Base-by-base conservation (phyloP, 2,888 invertebrate species). In the Dynastes grantii region DNA sequence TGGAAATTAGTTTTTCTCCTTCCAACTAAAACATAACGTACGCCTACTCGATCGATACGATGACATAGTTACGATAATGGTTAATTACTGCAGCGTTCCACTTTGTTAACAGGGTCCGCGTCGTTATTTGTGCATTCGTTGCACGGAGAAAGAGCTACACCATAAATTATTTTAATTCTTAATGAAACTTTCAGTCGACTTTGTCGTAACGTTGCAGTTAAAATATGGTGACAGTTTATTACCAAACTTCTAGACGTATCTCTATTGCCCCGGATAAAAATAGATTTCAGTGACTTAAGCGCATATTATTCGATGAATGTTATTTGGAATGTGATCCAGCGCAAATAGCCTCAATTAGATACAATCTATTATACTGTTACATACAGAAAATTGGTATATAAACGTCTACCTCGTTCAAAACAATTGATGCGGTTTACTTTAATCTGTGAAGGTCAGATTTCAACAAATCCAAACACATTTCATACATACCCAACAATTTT, bases 41-140 rank as follows among this genome's bases (percentile, higher is more conserved):
- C 71, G 37, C 71, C 71, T 32, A 71, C 71, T 6, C 32, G 55
- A 71, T 71, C 55, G 58, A 71, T 71, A 55, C 71, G 71, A 71
- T 71, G 71, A 71, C 71, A 71, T 37, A 71, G 71, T 71, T 71
- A 71, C 58, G 71, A 71, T 71, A 71, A 71, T 71, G 53, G 71
- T 71, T 71, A 71, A 71, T 71, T 71, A 71, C 71, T 55, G 71
- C 55, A 71, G 55, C 58, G 71, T 55, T 71, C 55, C 58, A 71
- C 13, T 71, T 71, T 71, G 71, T 32, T 71, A 71, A 58, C 71
- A 71, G 55, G 37, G n/a, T 37, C 9, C 27, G 58, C n/a, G 32
- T 5, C 32, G 58, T 55, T 71, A 58, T 71, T 71, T 71, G 71
- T 71, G 68, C 68, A 68, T 68, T 68, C 68, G 68, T 27, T 49